Evolutionary conservation across 2,797 vertebrate species (phyloP), one percentile per base, ranked within the genome.

Genomic region (Muscicapa comitata): DNA sequence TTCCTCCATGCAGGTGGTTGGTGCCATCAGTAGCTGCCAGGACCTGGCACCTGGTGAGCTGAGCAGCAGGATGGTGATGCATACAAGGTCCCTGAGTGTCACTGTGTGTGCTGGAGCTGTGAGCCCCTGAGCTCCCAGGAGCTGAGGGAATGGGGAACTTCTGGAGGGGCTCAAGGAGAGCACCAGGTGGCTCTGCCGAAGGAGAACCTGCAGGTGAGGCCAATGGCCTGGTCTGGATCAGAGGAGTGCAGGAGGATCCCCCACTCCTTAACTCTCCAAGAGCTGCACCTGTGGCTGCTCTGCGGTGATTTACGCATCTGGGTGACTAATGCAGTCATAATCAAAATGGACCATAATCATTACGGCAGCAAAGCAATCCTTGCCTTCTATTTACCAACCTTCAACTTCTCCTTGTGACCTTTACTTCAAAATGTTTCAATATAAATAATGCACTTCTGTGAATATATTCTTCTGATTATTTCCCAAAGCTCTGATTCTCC

Each of bases 391-490:
- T 96, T 55, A 51, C 95, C 95, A 96, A 96, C 97, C 96, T 96
- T 94, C 97, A 83, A 73, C 95, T 96, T 97, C 94, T 79, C 88
- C 70, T 67, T 55, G 82, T 96, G 97, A 97, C 97, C 97, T 97
- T 97, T 96, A 47, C 93, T 83, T 95, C 88, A 91, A 97, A 92
- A 95, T 96, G 96, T 97, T 97, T 97, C 95, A 95, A 94, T 94
- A 97, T 95, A 97, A 98, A 98, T 97, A 97, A 97, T 93, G 97
- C 96, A 89, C 97, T 94, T 97, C 95, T 97, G 96, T 94, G 97
- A 97, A 97, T 98, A 96, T 93, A 89, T 96, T 89, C 95, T 94
- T 96, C 97, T 96, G 97, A 97, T 97, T 97, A 96, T 97, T 96
- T 96, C 87, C 95, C 66, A 87, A 92, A 92, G 97, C 97, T 88